Evolutionary conservation across 2,888 invertebrate genomes (phyloP).

Genomic region (Cephalotes varians): DNA sequence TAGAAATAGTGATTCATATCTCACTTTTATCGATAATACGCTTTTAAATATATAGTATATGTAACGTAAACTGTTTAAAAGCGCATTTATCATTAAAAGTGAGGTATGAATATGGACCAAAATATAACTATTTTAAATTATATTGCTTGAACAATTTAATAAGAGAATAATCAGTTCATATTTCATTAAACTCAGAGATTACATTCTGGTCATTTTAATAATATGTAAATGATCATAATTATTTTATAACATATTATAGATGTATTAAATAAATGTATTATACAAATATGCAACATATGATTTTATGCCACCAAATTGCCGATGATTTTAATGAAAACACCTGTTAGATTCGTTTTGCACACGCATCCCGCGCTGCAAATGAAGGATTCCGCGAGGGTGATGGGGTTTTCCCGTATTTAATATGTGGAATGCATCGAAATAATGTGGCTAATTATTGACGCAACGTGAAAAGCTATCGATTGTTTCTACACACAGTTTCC

Average conservation of each 20-base stretch:
- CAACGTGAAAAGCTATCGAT: constrained; percentile 3
- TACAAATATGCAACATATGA: neutral
- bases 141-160: neutral
- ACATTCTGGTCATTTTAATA: neutral
- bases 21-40: too few relatives aligned
- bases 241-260: constrained; percentile 15
- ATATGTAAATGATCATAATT: constrained; percentile 18
- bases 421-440: neutral
- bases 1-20: too few relatives aligned
- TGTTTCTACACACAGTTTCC: neutral
- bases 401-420: constrained; percentile 4
- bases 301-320: constrained; percentile 10
- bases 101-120: too few relatives aligned
- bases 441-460: constrained; percentile 1
- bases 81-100: too few relatives aligned
- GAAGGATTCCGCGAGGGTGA: neutral
- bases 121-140: neutral
- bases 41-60: too few relatives aligned
- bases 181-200: constrained; percentile 11
- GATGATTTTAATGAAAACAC: constrained; percentile 43
- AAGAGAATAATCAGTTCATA: constrained; percentile 5
- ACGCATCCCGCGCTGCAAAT: neutral
- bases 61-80: too few relatives aligned
- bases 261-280: constrained; percentile 10
- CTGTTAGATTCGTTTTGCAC: constrained; percentile 8